Percentiles rank a stretch among this genome's conserved stretches.
These are phyloP conservation scores for Geopemphigus sp. DNA, from an alignment of 1,140 invertebrate genomes.

Conservation along the genomic window DNA sequence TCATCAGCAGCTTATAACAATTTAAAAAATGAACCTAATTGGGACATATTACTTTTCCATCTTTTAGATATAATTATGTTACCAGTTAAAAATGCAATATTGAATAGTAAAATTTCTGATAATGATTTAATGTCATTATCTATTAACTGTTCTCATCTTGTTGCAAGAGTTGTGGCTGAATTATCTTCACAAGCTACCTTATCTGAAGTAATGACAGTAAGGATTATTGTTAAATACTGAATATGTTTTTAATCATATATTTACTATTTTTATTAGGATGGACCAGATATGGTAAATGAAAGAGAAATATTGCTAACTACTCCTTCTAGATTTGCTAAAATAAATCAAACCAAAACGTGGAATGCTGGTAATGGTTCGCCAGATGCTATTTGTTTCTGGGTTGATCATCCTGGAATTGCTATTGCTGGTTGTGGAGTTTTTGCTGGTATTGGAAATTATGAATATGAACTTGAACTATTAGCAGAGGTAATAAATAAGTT, in stretches of 20 bases:
- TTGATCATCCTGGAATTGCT: constrained; percentile 84
- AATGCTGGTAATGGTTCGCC: constrained; percentile 95
- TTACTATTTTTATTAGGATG: constrained; percentile 19
- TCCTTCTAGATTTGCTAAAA: constrained; percentile 84
- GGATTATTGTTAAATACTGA: neutral
- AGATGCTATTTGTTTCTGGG: constrained; percentile 93
- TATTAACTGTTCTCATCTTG: constrained; percentile 79
- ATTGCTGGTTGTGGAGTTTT: constrained; percentile 88
- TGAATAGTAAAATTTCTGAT: neutral
- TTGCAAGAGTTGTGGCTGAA: constrained; percentile 83
- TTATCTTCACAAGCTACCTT: constrained; percentile 76
- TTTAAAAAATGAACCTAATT: constrained; percentile 29
- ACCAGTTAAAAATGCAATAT: constrained; percentile 22
- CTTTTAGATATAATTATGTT: constrained; percentile 24
- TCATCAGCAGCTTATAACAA: neutral
- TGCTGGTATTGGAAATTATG: constrained; percentile 79
- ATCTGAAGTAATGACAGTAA: constrained; percentile 59
- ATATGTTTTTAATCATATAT: neutral
- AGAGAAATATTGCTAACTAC: constrained; percentile 76
- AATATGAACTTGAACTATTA: constrained; percentile 88
- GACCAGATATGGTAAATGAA: constrained; percentile 52
- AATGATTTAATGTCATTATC: constrained; percentile 66
- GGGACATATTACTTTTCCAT: constrained; percentile 22
- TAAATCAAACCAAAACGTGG: constrained; percentile 87
- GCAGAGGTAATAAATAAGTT: constrained; percentile 67